Conservation (phyloP, 2,113 vertebrate species). For the Elephantulus edwardii region DNA sequence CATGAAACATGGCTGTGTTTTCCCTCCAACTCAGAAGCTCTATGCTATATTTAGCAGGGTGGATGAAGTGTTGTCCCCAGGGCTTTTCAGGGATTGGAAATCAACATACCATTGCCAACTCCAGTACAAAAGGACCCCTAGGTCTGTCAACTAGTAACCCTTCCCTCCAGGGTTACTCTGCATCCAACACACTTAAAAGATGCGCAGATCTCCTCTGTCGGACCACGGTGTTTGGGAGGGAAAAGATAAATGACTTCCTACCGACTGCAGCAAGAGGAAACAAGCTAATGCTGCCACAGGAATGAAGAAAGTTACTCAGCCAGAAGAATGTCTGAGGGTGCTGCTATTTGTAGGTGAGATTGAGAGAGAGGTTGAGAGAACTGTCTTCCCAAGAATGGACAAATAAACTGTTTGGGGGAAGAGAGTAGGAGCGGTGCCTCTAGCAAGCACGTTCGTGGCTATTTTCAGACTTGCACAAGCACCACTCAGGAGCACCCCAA, state of each 20-base stretch:
- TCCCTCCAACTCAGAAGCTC: background rate
- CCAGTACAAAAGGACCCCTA: background rate
- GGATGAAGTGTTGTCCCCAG: background rate
- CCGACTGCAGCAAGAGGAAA: background rate
- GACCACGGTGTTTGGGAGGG: background rate
- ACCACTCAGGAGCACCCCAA: background rate
- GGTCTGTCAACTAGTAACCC: background rate
- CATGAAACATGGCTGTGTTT: background rate
- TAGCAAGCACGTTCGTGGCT: background rate
- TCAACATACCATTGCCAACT: background rate
- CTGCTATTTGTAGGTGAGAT: background rate
- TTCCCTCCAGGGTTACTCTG: background rate
- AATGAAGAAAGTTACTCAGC: background rate
- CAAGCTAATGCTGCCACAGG: background rate
- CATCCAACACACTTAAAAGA: background rate
- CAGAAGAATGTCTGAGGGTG: background rate
- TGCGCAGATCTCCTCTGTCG: fast-evolving
- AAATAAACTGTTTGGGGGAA: background rate
- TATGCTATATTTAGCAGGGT: background rate
- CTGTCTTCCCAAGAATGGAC: background rate
- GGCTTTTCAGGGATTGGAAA: background rate
- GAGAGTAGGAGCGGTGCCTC: background rate
- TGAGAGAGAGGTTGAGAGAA: background rate
- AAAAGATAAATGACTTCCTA: background rate
- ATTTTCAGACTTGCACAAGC: background rate